A percentile compares a stretch with the other conserved stretches of the same genome.
Conservation (phyloP, 2,113 vertebrate genomes). For the Myanophis thanlyinensis region DNA sequence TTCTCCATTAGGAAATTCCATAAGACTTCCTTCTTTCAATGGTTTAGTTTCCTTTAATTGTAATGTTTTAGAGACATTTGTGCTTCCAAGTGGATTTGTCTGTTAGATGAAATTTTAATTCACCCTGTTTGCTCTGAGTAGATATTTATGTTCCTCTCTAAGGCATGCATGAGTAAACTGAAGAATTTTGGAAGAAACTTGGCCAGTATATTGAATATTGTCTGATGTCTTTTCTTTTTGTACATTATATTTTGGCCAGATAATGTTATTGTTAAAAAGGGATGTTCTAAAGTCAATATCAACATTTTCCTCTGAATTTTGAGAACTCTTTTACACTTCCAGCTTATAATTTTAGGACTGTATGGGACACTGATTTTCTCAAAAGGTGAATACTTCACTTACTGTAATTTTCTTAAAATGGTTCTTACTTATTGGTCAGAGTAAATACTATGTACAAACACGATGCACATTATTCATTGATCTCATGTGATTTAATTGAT, state of each 20-base stretch:
- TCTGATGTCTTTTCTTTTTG: not conserved
- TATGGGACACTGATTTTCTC: not conserved
- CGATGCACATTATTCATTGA: no score
- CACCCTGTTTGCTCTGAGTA: not conserved
- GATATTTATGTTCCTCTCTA: not conserved
- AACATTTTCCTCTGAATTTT: not conserved
- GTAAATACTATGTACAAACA: not conserved
- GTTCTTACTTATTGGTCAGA: not conserved
- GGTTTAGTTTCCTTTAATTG: not conserved
- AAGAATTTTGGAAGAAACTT: not conserved
- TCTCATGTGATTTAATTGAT: no score
- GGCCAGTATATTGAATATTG: not conserved
- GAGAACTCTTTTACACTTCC: not conserved
- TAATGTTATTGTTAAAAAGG: not conserved
- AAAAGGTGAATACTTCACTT: not conserved
- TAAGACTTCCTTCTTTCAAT: not conserved
- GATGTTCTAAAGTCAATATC: not conserved
- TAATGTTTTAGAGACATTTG: not conserved
- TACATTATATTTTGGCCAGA: not conserved
- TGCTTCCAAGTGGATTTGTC: not conserved
- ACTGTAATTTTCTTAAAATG: not conserved
- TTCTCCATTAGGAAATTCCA: not conserved
- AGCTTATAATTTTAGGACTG: not conserved
- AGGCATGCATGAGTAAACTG: not conserved
- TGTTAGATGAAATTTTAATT: not conserved